Base-by-base conservation (phyloP, 2,797 vertebrate genomes). In the Monodelphis domestica region DNA sequence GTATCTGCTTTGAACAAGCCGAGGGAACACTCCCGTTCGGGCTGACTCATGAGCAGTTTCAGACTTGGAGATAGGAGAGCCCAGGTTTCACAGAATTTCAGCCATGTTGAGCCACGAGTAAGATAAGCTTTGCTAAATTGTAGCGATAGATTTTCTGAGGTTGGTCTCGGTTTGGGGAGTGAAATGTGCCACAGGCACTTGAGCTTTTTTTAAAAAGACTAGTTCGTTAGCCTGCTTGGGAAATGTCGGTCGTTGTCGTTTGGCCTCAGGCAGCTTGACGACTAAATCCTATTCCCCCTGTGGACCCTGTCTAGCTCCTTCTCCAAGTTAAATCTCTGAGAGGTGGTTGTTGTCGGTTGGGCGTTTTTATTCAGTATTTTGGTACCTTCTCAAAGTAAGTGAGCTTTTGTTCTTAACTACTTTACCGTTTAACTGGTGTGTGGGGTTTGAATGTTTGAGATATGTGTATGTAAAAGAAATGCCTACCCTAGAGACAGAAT, bases 381-480 rank as follows among this genome's bases (percentile, higher is more conserved):
- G 94, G 92, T 91, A 95, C 90, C 53, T 95, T 90, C 91, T 96
- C 89, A 88, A n/a, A 93, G 33, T 95, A 63, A 92, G 21, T 84
- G 38, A 29, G 70, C 70, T 84, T 45, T 84, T 45, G 21, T 84
- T 45, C 38, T 84, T 84, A 45, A 84, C 38, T 84, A 84, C 38
- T 84, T 78, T 45, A 84, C 70, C 21, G 2, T 84, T 84, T 84
- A 78, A 38, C 70, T 84, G 70, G 45, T 84, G 28, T 93, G 11
- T 87, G 45, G 95, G 45, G 95, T 96, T 97, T 70, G 45, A 26
- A 84, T 84, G 93, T 93, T 94, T 93, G 91, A 90, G 84, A 84
- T 95, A 54, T 95, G 53, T 96, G 54, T 96, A 84, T 96, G 95
- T 94, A 93, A 95, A 96, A 95, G 78, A 95, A 96, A 94, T 96